Evolutionary conservation across 2,888 invertebrate species (phyloP).

Genomic region (Andrena dorsata): DNA sequence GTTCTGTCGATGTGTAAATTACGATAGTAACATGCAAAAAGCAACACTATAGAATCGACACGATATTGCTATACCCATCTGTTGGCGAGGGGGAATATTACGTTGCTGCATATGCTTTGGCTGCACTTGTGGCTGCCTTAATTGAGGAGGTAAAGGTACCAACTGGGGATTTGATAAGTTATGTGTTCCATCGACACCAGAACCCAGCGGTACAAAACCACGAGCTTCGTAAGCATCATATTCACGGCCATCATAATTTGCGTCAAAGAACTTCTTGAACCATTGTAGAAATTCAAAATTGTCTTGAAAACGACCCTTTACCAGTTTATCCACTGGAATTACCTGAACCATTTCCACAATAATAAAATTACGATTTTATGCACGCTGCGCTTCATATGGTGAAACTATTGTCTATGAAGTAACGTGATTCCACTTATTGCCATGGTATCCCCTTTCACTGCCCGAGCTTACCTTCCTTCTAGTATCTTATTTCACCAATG

Average conservation of each 20-base stretch:
- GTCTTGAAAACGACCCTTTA: constrained; percentile 99
- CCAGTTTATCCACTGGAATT: constrained; percentile 99
- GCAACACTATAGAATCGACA: constrained; percentile 55
- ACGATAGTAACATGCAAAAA: constrained; percentile 57
- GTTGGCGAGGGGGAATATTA: constrained; percentile 80
- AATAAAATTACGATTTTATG: constrained; percentile 61
- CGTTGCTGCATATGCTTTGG: constrained; percentile 82
- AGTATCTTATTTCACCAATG: constrained; percentile 27
- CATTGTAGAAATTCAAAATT: constrained; percentile 99
- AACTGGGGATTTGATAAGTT: constrained; percentile 83
- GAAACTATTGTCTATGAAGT: constrained; percentile 12
- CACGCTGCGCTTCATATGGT: constrained; percentile 7
- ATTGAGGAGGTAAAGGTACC: constrained; percentile 85
- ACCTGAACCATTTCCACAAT: constrained; percentile 89
- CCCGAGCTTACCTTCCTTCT: constrained; percentile 36
- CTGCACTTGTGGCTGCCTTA: constrained; percentile 79
- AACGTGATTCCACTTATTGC: constrained; percentile 27
- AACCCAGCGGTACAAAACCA: constrained; percentile 92
- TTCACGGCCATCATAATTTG: constrained; percentile 99
- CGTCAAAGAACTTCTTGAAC: constrained; percentile 99
- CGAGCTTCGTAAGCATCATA: constrained; percentile 97
- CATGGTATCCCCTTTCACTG: constrained; percentile 19
- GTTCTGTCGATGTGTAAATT: neutral
- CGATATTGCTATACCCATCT: constrained; percentile 79
- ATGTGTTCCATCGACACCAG: constrained; percentile 87